Conservation (phyloP, 1,140 invertebrate species). For the Pseudomyrmex concolor region DNA sequence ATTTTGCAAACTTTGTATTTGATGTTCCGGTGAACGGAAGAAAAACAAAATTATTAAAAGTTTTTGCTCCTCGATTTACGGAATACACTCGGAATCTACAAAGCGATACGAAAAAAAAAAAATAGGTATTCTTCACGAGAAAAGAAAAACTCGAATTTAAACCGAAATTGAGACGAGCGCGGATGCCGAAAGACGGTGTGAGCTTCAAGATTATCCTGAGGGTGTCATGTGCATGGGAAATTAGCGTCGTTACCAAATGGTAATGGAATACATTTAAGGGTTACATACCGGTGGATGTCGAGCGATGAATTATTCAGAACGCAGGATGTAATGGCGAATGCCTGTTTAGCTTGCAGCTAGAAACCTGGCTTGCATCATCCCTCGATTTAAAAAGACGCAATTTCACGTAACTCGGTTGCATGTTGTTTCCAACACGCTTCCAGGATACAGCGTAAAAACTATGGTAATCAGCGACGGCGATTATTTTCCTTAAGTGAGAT, state of each 20-base stretch:
- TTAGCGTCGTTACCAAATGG: slow-evolving; percentile 40
- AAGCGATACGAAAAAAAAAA: background rate
- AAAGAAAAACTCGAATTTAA: background rate
- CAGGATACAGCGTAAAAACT: background rate
- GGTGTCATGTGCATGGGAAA: background rate
- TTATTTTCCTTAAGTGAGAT: background rate
- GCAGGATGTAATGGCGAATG: slow-evolving; percentile 32
- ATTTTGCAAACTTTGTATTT: slow-evolving; percentile 1
- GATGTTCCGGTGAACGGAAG: too few species aligned
- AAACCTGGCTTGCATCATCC: slow-evolving; percentile 22
- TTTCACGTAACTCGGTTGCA: background rate
- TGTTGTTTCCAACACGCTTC: background rate
- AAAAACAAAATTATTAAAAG: too few species aligned
- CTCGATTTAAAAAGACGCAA: slow-evolving; percentile 21
- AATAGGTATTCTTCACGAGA: background rate
- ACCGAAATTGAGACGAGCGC: background rate
- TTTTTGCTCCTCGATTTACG: too few species aligned
- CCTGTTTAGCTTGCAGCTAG: slow-evolving; percentile 29
- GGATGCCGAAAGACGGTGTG: background rate
- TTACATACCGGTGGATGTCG: background rate
- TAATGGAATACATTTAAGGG: slow-evolving; percentile 32
- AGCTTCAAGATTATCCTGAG: background rate
- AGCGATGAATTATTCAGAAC: slow-evolving; percentile 50
- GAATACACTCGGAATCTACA: background rate
- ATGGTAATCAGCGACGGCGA: background rate